Conservation (phyloP, 2,888 invertebrate genomes). For the Lymantria dispar region DNA sequence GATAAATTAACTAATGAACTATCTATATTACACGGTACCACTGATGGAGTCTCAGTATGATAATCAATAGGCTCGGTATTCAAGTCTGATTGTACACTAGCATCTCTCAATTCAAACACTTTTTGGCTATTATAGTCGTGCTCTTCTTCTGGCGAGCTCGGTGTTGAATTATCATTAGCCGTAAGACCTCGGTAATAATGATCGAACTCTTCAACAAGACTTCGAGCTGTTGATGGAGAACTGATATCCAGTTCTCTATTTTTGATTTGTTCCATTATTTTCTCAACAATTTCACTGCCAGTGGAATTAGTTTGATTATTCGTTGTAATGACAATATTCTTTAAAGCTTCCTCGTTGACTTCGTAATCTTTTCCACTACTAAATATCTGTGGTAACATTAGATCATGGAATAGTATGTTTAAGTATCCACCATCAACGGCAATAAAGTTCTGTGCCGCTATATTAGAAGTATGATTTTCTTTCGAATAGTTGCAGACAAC, state of each 20-base stretch:
- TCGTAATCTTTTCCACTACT: slow-evolving; percentile 70
- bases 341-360: slow-evolving; percentile 70
- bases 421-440: slow-evolving; percentile 70
- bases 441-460: slow-evolving; percentile 58
- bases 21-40: slow-evolving; percentile 13
- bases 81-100: slow-evolving; percentile 13
- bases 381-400: slow-evolving; percentile 67
- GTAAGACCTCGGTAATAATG: slow-evolving; percentile 61
- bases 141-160: slow-evolving; percentile 25
- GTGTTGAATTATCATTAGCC: slow-evolving; percentile 40
- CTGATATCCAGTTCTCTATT: slow-evolving; percentile 55
- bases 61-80: slow-evolving; percentile 10
- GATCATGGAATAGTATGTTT: slow-evolving; percentile 68
- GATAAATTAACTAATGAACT: background rate
- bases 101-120: slow-evolving; percentile 32
- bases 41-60: slow-evolving; percentile 14
- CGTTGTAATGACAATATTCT: slow-evolving; percentile 58
- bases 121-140: slow-evolving; percentile 9
- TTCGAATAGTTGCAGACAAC: slow-evolving; percentile 20
- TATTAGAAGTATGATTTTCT: slow-evolving; percentile 40
- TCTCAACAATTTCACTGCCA: slow-evolving; percentile 48
- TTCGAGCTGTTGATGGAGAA: slow-evolving; percentile 68
- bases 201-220: slow-evolving; percentile 71
- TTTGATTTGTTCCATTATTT: slow-evolving; percentile 59
- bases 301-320: slow-evolving; percentile 43